Base-by-base conservation (phyloP, 2,797 vertebrate species). In the Carapus acus region DNA sequence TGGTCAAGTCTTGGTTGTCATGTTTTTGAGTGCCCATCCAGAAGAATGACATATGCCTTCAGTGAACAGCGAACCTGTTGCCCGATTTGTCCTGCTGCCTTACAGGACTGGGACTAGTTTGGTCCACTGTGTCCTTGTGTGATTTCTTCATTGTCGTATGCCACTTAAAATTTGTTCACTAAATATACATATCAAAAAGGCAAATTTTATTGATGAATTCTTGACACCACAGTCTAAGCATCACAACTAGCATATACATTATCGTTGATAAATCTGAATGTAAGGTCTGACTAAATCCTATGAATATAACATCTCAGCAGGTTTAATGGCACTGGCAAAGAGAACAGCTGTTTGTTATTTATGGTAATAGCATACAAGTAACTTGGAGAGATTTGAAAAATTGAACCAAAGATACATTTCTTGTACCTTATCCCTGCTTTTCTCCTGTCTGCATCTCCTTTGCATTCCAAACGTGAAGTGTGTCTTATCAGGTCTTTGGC, bases 321-420 rank as follows among this genome's bases (percentile, higher is more conserved):
- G 53, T 76, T 48, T 55, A 16, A 48, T 70, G 41, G 39, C 36
- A 69, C 44, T 49, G 43, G 60, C 52, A 57, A 74, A 36, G 33
- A 62, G 55, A 79, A 65, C 67, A 81, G 70, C 73, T 76, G 48
- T 67, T 77, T 71, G 66, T 55, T 67, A 49, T 65, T 71, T 4
- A 56, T 50, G 46, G 34, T 42, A 63, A 65, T 61, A 36, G 58
- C 63, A 62, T 61, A 65, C 71, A 55, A 24, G 54, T 65, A 71
- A 77, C 73, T 69, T 34, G 51, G 65, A 71, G 60, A 75, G 54
- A 81, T 75, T 80, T 83, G 68, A 77, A 69, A 74, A 63, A 56
- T 59, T 48, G 66, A 86, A 86, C 86, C 87, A 89, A 87, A 88
- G 86, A 88, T 71, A 22, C 69, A 69, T 63, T 63, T 59, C n/a